A percentile compares a stretch with the other conserved stretches of the same genome.
These are phyloP conservation scores for Mandrillus leucophaeus DNA, from an alignment of 2,113 vertebrate species.

Conservation along the genomic window DNA sequence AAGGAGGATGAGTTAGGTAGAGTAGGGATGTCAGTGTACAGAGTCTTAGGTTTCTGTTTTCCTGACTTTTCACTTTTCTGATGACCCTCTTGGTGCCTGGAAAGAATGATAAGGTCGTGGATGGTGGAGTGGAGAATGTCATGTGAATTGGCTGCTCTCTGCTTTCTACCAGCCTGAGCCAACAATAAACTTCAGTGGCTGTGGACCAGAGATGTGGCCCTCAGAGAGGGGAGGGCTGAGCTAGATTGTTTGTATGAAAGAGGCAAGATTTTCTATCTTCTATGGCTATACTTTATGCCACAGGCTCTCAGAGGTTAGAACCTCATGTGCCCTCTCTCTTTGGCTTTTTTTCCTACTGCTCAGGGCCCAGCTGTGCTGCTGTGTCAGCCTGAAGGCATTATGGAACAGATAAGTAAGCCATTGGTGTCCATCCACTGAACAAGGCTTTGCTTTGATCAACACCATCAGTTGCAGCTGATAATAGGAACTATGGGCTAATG, in stretches of 20 bases:
- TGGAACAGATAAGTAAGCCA: conserved; percentile 35
- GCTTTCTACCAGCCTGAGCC: neutral
- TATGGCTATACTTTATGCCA: neutral
- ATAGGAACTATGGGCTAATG: neutral
- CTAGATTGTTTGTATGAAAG: neutral
- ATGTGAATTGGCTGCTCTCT: neutral
- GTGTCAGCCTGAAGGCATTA: conserved; percentile 55
- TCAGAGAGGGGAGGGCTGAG: conserved; percentile 2
- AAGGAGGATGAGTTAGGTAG: neutral
- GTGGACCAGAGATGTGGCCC: neutral
- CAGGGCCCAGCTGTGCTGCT: conserved; percentile 46
- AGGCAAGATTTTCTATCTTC: neutral
- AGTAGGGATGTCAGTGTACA: neutral
- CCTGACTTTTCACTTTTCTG: conserved; percentile 23
- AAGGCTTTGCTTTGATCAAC: conserved; percentile 53
- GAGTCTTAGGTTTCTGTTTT: neutral
- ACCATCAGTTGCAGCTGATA: conserved; percentile 36
- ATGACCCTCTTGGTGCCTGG: neutral
- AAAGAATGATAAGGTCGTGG: conserved; percentile 1
- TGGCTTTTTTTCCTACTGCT: neutral
- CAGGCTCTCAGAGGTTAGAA: conserved; percentile 19
- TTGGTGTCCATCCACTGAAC: conserved; percentile 7
- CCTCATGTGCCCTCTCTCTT: neutral
- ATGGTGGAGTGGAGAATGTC: neutral
- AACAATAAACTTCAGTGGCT: neutral